A percentile compares a stretch with the other conserved stretches of the same genome.
phyloP scores from a whole-genome alignment of 2,888 invertebrate genomes.

The Dasysyrphus tricinctus region DNA sequence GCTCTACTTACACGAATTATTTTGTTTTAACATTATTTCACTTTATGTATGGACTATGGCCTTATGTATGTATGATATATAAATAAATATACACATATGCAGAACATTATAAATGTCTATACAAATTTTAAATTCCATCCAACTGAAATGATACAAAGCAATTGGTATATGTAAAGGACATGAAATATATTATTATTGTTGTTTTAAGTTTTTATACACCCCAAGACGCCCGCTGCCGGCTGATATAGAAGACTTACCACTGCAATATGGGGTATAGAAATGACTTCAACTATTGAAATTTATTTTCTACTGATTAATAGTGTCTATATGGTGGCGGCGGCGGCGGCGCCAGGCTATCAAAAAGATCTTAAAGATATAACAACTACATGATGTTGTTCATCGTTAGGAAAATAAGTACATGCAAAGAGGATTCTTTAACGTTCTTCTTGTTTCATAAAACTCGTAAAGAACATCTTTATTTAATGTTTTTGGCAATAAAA shows the following conservation, averaged over 20 bases:
- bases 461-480: neutral
- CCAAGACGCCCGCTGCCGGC: neutral
- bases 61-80: too few species aligned
- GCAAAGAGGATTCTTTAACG: slow-evolving; percentile 20
- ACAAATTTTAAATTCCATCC: neutral
- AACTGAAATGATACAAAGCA: slow-evolving; percentile 5
- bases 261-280: neutral
- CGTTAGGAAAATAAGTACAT: neutral
- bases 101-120: too few species aligned
- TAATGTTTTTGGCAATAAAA: slow-evolving; percentile 21
- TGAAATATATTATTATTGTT: neutral
- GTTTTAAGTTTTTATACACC: neutral
- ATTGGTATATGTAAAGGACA: slow-evolving; percentile 32
- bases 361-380: neutral
- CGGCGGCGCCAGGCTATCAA: slow-evolving; percentile 13
- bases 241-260: neutral
- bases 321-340: slow-evolving; percentile 20
- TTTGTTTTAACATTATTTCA: too few species aligned
- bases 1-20: too few species aligned
- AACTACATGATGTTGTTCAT: slow-evolving; percentile 6
- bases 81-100: too few species aligned
- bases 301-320: slow-evolving; percentile 28
- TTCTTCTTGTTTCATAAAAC: slow-evolving; percentile 2
- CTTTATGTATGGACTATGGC: too few species aligned
- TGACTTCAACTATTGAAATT: slow-evolving; percentile 19